Evolutionary conservation across 2,888 invertebrate genomes (phyloP).

Genomic region (Pyrgus malvae): DNA sequence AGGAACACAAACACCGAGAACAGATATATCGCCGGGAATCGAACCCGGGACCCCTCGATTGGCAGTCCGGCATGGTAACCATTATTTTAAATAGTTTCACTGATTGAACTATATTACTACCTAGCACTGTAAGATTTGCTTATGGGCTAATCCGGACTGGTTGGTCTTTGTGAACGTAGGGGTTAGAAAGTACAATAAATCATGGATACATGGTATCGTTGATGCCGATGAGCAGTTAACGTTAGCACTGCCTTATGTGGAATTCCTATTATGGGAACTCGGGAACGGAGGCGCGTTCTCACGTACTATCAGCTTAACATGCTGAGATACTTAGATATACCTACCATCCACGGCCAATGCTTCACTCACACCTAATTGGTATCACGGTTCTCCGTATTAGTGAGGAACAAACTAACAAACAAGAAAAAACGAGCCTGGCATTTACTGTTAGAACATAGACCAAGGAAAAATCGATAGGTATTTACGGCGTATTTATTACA

Average conservation of each 20-base stretch:
- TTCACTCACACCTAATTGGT: conserved; percentile 20
- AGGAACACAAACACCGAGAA: no score
- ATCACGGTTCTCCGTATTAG: conserved; percentile 1
- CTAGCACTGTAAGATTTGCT: no score
- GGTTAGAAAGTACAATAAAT: neutral
- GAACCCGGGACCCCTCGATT: no score
- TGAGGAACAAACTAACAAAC: neutral
- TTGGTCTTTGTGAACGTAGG: no score
- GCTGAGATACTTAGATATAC: neutral
- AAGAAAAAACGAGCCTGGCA: neutral
- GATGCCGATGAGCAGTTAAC: conserved; percentile 34
- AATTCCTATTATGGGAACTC: conserved; percentile 53
- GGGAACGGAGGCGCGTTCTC: conserved; percentile 56
- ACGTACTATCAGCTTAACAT: conserved; percentile 41
- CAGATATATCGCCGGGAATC: no score
- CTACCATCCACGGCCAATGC: conserved; percentile 17
- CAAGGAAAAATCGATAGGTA: neutral
- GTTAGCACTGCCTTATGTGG: conserved; percentile 53
- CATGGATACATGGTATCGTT: neutral
- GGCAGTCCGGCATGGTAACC: no score
- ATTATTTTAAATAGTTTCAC: no score
- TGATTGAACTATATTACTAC: no score
- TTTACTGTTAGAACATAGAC: neutral
- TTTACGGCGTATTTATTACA: neutral
- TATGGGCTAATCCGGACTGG: no score